These are phyloP conservation scores for Pentamera pediparva DNA, from an alignment of 53 echinoderm and acorn worm species.

Conservation along the genomic window DNA sequence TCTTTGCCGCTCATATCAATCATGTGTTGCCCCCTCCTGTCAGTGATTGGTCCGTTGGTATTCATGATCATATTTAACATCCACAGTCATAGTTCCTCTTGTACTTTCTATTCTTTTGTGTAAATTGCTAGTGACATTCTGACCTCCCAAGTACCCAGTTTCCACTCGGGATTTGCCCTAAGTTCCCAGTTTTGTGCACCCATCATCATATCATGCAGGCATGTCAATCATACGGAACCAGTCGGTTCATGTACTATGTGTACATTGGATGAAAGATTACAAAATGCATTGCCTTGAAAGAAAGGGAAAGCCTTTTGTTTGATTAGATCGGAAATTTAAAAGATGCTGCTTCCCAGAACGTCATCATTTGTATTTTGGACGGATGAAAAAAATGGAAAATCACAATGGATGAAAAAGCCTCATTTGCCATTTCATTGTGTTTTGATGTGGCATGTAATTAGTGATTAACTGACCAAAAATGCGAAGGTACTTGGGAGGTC, in stretches of 20 bases:
- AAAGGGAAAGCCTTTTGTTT: too few species aligned
- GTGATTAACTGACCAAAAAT: neutral
- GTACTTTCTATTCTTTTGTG: neutral
- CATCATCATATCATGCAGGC: too few species aligned
- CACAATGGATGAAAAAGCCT: too few species aligned
- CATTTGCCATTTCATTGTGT: too few species aligned
- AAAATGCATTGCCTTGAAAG: too few species aligned
- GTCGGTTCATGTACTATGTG: too few species aligned
- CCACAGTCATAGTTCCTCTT: conserved; percentile 24
- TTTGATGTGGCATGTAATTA: too few species aligned
- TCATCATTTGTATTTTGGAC: neutral
- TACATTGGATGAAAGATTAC: too few species aligned
- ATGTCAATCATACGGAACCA: too few species aligned
- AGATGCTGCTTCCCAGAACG: neutral
- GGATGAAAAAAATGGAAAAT: neutral
- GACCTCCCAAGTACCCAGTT: neutral
- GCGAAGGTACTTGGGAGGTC: neutral
- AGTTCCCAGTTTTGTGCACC: too few species aligned
- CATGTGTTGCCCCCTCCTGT: conserved; percentile 6
- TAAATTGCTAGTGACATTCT: neutral
- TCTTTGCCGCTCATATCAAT: neutral
- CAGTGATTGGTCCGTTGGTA: neutral
- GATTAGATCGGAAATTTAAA: neutral
- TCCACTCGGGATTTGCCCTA: too few species aligned
- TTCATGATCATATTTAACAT: conserved; percentile 5